Base-by-base conservation (phyloP, 2,797 vertebrate species). In the Ctenopoma multispine region DNA sequence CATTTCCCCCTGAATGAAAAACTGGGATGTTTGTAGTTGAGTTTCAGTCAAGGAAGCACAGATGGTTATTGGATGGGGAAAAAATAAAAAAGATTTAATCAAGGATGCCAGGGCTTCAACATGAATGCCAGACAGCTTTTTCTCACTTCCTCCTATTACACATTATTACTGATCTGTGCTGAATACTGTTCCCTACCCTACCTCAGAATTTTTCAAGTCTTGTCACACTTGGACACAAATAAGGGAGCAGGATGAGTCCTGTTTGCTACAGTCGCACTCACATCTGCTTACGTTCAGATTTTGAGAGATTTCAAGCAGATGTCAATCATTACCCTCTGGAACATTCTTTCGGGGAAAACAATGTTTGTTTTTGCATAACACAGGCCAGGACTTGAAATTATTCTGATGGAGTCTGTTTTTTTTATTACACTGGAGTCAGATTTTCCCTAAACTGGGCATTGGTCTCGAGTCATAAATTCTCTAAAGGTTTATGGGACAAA, bases 261-360 rank as follows among this genome's bases (percentile, higher is more conserved):
- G 72, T 75, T 56, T 51, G 29, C 58, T 62, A n/a, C 36, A 60
- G 40, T 43, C 31, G 36, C 59, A 64, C 24, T 71, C 54, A 76
- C 66, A 79, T 89, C 75, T 87, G 74, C 75, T 75, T 80, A 56
- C 65, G 73, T 69, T 85, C 76, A 73, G 14, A 79, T 77, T 70
- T 67, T 77, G 17, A 80, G n/a, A 57, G 41, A 79, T 83, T 82
- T 82, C 27, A 57, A 81, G 50, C 81, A 77, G 76, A 90, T 89
- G 82, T 74, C 40, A 75, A 48, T 84, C 82, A 81, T 86, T 87
- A 75, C 47, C 67, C 56, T 71, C 36, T 74, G 54, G 80, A 75
- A 79, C 64, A 69, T 83, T 81, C 64, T 85, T 80, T 71, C 8
- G 70, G 38, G 53, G 27, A 51, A 50, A 43, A 29, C 55, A 31